Evolutionary conservation across 1,140 invertebrate species (phyloP).

Genomic region (Liolophura sinensis): DNA sequence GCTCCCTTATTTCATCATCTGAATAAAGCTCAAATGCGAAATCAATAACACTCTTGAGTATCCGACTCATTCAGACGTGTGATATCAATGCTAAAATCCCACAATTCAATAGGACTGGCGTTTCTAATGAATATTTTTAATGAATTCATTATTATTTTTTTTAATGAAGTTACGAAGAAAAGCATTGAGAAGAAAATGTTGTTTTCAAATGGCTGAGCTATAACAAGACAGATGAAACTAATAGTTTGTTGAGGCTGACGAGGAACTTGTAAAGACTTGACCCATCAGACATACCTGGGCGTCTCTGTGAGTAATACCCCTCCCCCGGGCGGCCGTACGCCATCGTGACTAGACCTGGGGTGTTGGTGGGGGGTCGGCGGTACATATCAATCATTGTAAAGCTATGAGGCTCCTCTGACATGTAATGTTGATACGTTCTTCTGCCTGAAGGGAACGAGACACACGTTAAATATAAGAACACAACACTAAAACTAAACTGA

Average conservation of each 20-base stretch:
- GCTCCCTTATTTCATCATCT: too few relatives aligned
- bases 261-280: background rate
- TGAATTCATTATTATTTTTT: too few relatives aligned
- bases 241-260: background rate
- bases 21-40: too few relatives aligned
- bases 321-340: slow-evolving; percentile 51
- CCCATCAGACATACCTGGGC: slow-evolving; percentile 42
- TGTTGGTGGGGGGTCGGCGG: slow-evolving; percentile 48
- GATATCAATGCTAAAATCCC: too few relatives aligned
- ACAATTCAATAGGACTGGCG: too few relatives aligned
- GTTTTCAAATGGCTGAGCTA: too few relatives aligned
- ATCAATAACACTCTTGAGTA: too few relatives aligned
- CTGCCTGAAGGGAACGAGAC: slow-evolving; percentile 27
- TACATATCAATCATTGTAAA: slow-evolving; percentile 54
- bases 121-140: too few relatives aligned
- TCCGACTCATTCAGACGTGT: too few relatives aligned
- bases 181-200: too few relatives aligned
- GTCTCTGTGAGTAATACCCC: slow-evolving; percentile 52
- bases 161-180: too few relatives aligned
- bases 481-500: background rate
- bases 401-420: slow-evolving; percentile 41
- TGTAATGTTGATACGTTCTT: slow-evolving; percentile 48
- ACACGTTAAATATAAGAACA: background rate
- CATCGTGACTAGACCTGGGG: slow-evolving; percentile 41
- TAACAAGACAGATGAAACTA: background rate